Conservation (phyloP, 2,888 invertebrate genomes). For the Cosmia trapezina region DNA sequence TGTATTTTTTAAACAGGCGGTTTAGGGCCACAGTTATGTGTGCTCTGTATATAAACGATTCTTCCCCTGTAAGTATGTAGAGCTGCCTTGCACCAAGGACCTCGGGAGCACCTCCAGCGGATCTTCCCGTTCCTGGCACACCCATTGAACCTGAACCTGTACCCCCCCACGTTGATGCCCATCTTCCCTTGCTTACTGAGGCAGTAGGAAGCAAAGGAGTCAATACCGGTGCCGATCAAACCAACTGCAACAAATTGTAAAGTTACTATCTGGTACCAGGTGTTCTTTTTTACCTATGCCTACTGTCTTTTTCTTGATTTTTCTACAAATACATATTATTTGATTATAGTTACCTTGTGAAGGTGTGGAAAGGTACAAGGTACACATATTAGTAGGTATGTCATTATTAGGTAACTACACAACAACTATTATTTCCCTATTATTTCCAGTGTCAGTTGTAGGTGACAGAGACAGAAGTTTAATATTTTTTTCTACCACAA, state of each 20-base stretch:
- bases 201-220: conserved; percentile 87
- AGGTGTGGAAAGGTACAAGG: not conserved
- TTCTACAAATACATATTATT: not conserved
- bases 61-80: conserved; percentile 86
- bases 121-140: conserved; percentile 87
- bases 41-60: conserved; percentile 86
- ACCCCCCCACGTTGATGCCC: conserved; percentile 88
- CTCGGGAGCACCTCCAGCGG: conserved; percentile 87
- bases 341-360: conserved; percentile 2
- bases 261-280: conserved; percentile 47
- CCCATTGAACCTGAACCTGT: conserved; percentile 86
- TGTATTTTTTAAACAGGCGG: conserved; percentile 72
- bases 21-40: conserved; percentile 86
- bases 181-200: conserved; percentile 89
- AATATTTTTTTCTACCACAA: no score
- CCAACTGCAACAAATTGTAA: conserved; percentile 75
- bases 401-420: not conserved
- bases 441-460: no score
- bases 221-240: conserved; percentile 83
- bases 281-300: not conserved
- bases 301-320: not conserved
- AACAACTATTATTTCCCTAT: not conserved
- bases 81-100: conserved; percentile 88
- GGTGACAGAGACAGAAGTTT: no score
- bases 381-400: not conserved